These are phyloP conservation scores for Auanema freiburgensis DNA, from an alignment of 2,888 invertebrate species.

Conservation along the genomic window DNA sequence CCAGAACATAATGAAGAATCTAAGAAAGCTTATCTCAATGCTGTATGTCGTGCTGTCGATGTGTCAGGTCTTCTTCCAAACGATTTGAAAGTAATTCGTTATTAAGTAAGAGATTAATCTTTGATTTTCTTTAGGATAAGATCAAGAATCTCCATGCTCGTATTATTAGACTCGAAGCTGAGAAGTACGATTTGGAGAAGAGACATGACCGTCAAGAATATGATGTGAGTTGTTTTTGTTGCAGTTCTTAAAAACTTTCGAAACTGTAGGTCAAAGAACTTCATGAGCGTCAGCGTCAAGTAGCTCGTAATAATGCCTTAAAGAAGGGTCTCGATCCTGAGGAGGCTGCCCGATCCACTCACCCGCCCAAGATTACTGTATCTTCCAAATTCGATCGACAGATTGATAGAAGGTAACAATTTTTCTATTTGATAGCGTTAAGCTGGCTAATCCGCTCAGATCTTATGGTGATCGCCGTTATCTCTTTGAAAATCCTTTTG, in stretches of 20 bases:
- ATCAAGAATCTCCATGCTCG: conserved; percentile 62
- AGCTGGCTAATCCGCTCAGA: conserved; percentile 5
- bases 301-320: conserved; percentile 63
- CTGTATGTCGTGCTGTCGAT: conserved; percentile 56
- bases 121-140: conserved; percentile 39
- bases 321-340: conserved; percentile 63
- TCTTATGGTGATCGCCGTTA: conserved; percentile 55
- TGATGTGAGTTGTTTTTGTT: too few species aligned
- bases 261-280: conserved; percentile 62
- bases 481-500: conserved; percentile 48
- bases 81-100: conserved; percentile 50
- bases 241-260: conserved; percentile 19
- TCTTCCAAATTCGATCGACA: conserved; percentile 98
- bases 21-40: conserved; percentile 58
- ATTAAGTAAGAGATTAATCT: not conserved
- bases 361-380: conserved; percentile 69
- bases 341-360: conserved; percentile 68
- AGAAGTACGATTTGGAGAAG: conserved; percentile 65
- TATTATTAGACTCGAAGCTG: conserved; percentile 63
- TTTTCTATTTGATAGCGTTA: not conserved
- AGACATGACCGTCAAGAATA: conserved; percentile 64
- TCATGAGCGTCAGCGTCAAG: conserved; percentile 62
- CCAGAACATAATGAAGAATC: conserved; percentile 57
- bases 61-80: conserved; percentile 61
- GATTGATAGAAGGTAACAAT: conserved; percentile 71